Evolutionary conservation across 2,888 invertebrate genomes (phyloP), one percentile per base, ranked within the genome.

Genomic region (Rotaria sp.): DNA sequence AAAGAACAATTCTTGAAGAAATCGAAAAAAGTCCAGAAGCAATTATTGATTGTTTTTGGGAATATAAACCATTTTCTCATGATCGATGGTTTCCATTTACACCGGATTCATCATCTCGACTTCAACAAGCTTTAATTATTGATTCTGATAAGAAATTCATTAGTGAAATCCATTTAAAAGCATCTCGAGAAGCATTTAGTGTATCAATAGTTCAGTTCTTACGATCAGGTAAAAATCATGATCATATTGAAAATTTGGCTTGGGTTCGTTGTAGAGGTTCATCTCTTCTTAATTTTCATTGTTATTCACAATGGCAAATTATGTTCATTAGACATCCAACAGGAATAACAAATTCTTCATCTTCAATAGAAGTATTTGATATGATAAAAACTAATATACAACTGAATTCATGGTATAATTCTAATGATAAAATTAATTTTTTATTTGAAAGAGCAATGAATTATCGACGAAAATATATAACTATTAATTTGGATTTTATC

Each of bases 261-360:
- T 80, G 80, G 80, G 4, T 80, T 80, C 80, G 80, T 45, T 80
- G 80, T 45, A 41, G 45, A n/a, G 80, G 80, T 26, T 80, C 80
- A 45, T 45, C 45, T n/a, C n/a, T 80, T 8, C 11, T 11, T 13
- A 80, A 80, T n/a, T 80, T 45, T n/a, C 24, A 26, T 45, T 45
- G 26, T 15, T 45, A 45, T 41, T 24, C 45, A 26, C 45, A 45
- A 45, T 80, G 80, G 80, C 80, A 80, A 80, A 26, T 80, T 4
- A 45, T 80, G 80, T 80, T 80, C 10, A 45, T 13, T 13, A 38
- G 26, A n/a, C n/a, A 45, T 45, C 45, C 80, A 80, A 45, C 41
- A 26, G 80, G 45, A 11, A 10, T 26, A 80, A 41, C 11, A 45
- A 80, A 45, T 7, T 15, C 45, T 26, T 41, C 45, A 35, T n/a